Evolutionary conservation across 2,113 vertebrate genomes (phyloP).

Genomic region (Xenopus borealis): DNA sequence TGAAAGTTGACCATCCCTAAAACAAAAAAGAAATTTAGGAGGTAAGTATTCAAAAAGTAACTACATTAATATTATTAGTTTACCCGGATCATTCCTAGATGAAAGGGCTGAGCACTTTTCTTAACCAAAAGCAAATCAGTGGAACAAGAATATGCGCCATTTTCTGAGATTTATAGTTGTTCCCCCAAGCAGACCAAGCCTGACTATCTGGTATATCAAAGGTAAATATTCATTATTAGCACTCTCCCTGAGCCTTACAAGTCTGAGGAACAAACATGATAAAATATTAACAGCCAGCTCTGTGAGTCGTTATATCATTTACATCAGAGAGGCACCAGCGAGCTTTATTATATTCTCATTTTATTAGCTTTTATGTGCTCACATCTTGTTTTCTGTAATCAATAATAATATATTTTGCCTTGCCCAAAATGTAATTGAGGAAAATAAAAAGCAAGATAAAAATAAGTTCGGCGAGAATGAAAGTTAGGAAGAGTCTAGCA

Average conservation of each 20-base stretch:
- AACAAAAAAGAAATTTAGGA: too few species aligned
- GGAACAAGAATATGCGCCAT: too few species aligned
- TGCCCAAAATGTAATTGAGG: constrained; percentile 6
- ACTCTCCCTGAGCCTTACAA: not conserved
- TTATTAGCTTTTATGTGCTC: constrained; percentile 6
- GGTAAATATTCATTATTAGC: constrained; percentile 11
- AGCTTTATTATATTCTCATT: constrained; percentile 5
- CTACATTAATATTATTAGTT: too few species aligned
- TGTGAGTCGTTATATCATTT: not conserved
- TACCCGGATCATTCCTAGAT: too few species aligned
- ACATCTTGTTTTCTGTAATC: constrained; percentile 6
- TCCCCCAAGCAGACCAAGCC: not conserved
- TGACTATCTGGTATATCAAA: not conserved
- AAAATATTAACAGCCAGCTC: not conserved
- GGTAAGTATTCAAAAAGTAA: too few species aligned
- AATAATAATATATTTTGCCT: constrained; percentile 5
- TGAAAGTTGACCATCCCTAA: too few species aligned
- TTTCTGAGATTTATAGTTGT: not conserved
- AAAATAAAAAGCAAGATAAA: not conserved
- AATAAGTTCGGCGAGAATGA: not conserved
- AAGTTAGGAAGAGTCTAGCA: not conserved
- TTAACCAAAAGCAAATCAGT: too few species aligned
- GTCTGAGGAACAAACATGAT: not conserved
- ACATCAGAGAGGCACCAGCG: not conserved
- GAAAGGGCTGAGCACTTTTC: too few species aligned